Base-by-base conservation (phyloP, 1,140 invertebrate genomes). In the Penaeus vannamei region DNA sequence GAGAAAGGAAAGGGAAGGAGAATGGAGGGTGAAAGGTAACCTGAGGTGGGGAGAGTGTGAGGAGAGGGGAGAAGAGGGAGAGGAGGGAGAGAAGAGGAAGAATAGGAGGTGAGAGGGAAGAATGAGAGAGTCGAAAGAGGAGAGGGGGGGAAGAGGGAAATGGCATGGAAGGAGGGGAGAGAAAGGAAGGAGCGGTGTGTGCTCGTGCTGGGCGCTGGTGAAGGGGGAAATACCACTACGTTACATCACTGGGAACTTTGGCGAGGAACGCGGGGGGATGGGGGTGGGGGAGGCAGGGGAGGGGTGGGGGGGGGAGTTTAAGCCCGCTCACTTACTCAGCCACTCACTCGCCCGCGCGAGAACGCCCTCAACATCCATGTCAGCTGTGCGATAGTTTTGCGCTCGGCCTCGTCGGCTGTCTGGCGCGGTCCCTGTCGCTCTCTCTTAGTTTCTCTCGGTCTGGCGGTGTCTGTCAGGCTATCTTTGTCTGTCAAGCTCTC, bases 171-270 rank as follows among this genome's bases (percentile, higher is more conserved):
- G 53, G n/a, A 81, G 17, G 53, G 79, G 36, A 53, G 23, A 81
- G 20, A 36, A 23, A 80, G 42, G 46, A 59, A 22, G 22, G 46
- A 19, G 23, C 17, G 79, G 19, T n/a, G 36, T 60, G 53, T 60
- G 42, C 5, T 29, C 26, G 81, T 10, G 81, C 42, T 60, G 84
- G 64, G 69, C 14, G 53, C 53, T 53, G 53, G 53, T 53, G 53
- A 53, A 81, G 60, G 53, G 84, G 84, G 84, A 85, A 85, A 85
- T 85, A 85, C 84, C 84, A 32, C 46, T 22, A 53, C 20, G 3
- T 85, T 85, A 72, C 84, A 59, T 85, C 84, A 85, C 84, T 26
- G 84, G 84, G 84, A 85, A 85, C 66, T 85, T 85, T 85, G 84
- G 84, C 53, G 53, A 53, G 53, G 53, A 53, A 53, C 53, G 53